Evolutionary conservation across 2,888 invertebrate species (phyloP).

Genomic region (Macrosoma leucophasiata): DNA sequence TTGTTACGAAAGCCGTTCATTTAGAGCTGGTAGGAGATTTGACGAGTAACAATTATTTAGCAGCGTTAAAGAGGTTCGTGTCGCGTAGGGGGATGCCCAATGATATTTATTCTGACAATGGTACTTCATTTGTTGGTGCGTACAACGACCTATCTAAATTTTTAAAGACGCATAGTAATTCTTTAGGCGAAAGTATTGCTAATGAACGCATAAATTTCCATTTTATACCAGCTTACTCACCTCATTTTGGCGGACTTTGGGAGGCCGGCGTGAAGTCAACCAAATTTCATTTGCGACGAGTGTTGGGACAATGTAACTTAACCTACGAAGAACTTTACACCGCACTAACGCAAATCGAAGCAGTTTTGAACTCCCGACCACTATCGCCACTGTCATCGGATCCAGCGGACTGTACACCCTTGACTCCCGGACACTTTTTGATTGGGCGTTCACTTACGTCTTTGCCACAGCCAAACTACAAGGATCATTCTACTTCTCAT

Average conservation of each 20-base stretch:
- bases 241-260: constrained; percentile 10
- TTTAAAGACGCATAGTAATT: constrained; percentile 14
- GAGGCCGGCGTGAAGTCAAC: constrained; percentile 12
- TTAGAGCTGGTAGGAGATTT: constrained; percentile 26
- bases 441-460: constrained; percentile 12
- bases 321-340: constrained; percentile 8
- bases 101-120: constrained; percentile 25
- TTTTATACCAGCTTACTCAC: constrained; percentile 6
- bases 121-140: constrained; percentile 26
- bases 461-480: constrained; percentile 4
- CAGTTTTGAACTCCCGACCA: constrained; percentile 1
- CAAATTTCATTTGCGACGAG: constrained; percentile 8
- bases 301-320: constrained; percentile 8
- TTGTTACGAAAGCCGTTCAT: constrained; percentile 23
- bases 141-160: constrained; percentile 20
- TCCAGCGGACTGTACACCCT: neutral
- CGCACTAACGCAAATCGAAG: neutral
- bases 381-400: constrained; percentile 1
- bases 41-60: constrained; percentile 21
- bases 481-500: neutral
- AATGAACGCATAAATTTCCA: constrained; percentile 10
- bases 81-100: constrained; percentile 14
- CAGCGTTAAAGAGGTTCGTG: constrained; percentile 24
- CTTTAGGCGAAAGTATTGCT: constrained; percentile 7
- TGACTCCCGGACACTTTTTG: constrained; percentile 9